phyloP scores from a whole-genome alignment of 2,113 vertebrate species.

The Typhlomys cinereus region DNA sequence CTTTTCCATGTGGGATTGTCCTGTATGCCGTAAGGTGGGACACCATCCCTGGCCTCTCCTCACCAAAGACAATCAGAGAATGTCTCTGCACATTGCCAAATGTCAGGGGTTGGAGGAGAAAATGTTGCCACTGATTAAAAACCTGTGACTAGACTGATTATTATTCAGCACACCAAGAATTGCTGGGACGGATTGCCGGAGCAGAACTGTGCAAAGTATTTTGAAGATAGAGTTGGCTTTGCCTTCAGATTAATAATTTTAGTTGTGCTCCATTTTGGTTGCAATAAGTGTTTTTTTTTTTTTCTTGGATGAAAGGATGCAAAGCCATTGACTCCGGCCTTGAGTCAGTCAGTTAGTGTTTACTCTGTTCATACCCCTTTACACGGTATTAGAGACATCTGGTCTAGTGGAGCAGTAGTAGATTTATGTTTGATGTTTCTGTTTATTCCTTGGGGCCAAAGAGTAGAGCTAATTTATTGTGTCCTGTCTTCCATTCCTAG shows the following conservation, averaged over 20 bases:
- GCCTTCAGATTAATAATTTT: constrained; percentile 25
- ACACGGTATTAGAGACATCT: constrained; percentile 14
- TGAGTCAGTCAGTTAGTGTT: constrained; percentile 40
- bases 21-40: not conserved
- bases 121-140: not conserved
- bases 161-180: not conserved
- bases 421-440: constrained; percentile 32
- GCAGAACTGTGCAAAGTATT: not conserved
- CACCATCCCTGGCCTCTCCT: not conserved
- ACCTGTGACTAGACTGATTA: not conserved
- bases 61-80: not conserved
- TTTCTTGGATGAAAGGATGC: not conserved
- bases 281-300: constrained; percentile 22
- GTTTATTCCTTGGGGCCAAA: constrained; percentile 18
- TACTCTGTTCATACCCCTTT: not conserved
- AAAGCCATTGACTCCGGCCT: constrained; percentile 48
- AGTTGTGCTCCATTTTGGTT: constrained; percentile 14
- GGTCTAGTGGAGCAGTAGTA: not conserved
- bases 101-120: not conserved
- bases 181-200: not conserved
- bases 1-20: not conserved
- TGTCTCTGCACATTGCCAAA: not conserved
- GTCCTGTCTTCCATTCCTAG: constrained; percentile 12
- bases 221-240: constrained; percentile 11
- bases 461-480: constrained; percentile 22